phyloP scores from a whole-genome alignment of 1,140 invertebrate species.

The Drosophila mauritiana region DNA sequence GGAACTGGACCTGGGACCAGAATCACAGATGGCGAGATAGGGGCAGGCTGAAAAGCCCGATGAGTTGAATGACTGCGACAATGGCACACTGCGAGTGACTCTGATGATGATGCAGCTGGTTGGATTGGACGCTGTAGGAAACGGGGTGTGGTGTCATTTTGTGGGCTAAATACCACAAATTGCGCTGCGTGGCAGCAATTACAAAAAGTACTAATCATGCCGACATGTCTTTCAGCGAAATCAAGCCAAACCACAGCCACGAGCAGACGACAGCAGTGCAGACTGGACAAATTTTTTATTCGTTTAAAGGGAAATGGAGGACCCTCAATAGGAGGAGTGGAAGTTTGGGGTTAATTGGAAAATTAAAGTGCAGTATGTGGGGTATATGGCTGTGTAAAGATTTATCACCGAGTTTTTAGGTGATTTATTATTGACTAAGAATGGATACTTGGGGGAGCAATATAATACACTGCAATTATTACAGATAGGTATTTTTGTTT shows the following conservation, averaged over 20 bases:
- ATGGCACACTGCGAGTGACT: constrained; percentile 38
- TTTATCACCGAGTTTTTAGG: no score
- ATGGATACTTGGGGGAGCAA: no score
- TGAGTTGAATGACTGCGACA: constrained; percentile 44
- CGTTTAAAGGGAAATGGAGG: not conserved
- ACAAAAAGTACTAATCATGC: constrained; percentile 77
- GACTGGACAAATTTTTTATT: constrained; percentile 9
- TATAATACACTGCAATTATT: no score
- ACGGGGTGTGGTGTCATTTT: constrained; percentile 63
- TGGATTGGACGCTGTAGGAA: constrained; percentile 2
- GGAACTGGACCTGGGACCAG: constrained; percentile 1
- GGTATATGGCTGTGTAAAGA: not conserved
- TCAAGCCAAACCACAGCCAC: constrained; percentile 53
- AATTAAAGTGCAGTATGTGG: not conserved
- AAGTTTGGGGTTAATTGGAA: not conserved
- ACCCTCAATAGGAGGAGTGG: no score
- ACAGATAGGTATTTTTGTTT: no score
- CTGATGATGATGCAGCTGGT: constrained; percentile 25
- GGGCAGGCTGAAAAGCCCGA: constrained; percentile 9
- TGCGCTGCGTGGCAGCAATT: constrained; percentile 75
- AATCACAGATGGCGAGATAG: not conserved
- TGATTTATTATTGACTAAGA: no score
- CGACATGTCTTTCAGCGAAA: constrained; percentile 57
- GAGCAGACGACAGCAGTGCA: constrained; percentile 40
- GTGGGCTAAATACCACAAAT: constrained; percentile 76